A percentile compares a stretch with the other conserved stretches of the same genome.
phyloP scores from a whole-genome alignment of 2,797 vertebrate genomes.

The Avahi laniger region DNA sequence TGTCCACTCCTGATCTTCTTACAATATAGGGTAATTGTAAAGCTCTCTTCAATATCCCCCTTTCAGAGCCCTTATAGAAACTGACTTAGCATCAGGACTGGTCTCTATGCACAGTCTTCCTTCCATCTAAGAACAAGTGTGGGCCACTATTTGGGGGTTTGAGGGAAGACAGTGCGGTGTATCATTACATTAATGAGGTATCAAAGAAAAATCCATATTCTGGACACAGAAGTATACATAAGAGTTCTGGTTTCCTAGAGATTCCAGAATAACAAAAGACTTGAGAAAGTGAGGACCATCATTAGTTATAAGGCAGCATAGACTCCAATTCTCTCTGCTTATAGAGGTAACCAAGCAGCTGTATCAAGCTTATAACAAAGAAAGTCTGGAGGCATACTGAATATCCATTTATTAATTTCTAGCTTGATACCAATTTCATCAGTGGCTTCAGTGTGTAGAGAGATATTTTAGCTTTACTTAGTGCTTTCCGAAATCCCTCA shows the following conservation, averaged over 20 bases:
- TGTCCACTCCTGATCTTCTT: not conserved
- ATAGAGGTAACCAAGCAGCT: not conserved
- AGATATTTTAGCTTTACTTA: constrained; percentile 43
- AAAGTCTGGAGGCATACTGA: not conserved
- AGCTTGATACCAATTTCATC: constrained; percentile 37
- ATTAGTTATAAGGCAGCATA: not conserved
- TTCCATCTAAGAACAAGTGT: not conserved
- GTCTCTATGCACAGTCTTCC: not conserved
- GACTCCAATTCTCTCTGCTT: not conserved
- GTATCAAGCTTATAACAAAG: not conserved
- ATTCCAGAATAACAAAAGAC: constrained; percentile 13
- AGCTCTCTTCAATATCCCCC: not conserved
- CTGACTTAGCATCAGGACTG: not conserved
- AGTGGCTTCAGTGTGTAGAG: not conserved
- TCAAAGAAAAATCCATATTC: not conserved
- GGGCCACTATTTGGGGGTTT: not conserved
- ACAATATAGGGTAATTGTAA: not conserved
- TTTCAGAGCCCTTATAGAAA: not conserved
- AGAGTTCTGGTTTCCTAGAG: not conserved
- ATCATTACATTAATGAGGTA: not conserved
- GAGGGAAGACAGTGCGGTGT: not conserved
- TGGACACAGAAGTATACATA: not conserved
- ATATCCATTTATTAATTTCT: constrained; percentile 24
- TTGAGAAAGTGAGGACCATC: not conserved
- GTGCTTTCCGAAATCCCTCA: constrained; percentile 17